Percentiles rank a stretch among this genome's conserved stretches.
Conservation (phyloP, 2,888 invertebrate species). For the Callosobruchus maculatus region DNA sequence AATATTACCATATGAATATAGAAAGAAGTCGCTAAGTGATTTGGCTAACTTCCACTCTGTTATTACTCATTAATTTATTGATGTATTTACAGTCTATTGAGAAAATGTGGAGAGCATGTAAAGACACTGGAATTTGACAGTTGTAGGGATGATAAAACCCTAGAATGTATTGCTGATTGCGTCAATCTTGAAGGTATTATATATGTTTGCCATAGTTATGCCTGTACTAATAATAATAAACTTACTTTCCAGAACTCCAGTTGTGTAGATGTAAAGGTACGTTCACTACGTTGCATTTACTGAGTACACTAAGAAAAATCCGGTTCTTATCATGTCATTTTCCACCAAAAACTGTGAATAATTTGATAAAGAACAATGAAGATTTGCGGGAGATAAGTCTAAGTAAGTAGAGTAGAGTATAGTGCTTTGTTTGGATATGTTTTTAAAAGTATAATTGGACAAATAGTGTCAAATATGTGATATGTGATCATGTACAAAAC, state of each 20-base stretch:
- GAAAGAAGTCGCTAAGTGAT: too few species aligned
- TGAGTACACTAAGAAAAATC: slow-evolving; percentile 27
- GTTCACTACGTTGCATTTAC: slow-evolving; percentile 27
- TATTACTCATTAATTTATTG: neutral
- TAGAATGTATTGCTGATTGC: slow-evolving; percentile 31
- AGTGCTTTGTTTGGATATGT: too few species aligned
- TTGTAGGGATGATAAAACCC: slow-evolving; percentile 31
- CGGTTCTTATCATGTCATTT: slow-evolving; percentile 31
- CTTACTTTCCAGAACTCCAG: slow-evolving; percentile 27
- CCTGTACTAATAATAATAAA: neutral
- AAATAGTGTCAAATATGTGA: too few species aligned
- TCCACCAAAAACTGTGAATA: slow-evolving; percentile 30
- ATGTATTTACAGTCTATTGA: slow-evolving; percentile 26
- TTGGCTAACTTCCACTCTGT: too few species aligned
- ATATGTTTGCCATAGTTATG: neutral
- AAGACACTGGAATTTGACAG: slow-evolving; percentile 30
- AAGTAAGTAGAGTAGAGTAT: slow-evolving; percentile 23
- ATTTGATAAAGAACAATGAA: slow-evolving; percentile 30
- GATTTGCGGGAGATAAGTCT: slow-evolving; percentile 27
- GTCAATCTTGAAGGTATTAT: slow-evolving; percentile 32
- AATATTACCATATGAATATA: too few species aligned
- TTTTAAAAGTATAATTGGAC: too few species aligned
- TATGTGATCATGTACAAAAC: too few species aligned
- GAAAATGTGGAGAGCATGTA: slow-evolving; percentile 31
- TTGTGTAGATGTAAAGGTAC: slow-evolving; percentile 33